A percentile compares a stretch with the other conserved stretches of the same genome.
phyloP scores from a whole-genome alignment of 2,888 invertebrate species.

The Silvanus unidentatus region DNA sequence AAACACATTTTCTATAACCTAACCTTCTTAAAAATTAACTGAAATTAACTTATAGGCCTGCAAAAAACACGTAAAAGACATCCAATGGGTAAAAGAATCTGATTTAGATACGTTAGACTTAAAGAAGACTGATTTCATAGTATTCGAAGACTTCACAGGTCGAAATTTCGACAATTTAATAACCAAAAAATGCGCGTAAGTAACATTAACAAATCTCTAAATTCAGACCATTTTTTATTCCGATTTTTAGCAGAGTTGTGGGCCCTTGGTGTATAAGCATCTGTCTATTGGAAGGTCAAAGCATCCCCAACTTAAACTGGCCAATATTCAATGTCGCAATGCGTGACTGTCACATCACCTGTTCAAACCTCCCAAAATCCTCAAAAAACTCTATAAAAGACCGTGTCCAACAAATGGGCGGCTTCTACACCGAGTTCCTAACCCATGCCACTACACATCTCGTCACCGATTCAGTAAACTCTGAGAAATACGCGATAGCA shows the following conservation, averaged over 20 bases:
- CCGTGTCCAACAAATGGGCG: slow-evolving; percentile 72
- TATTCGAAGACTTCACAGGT: slow-evolving; percentile 74
- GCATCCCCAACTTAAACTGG: slow-evolving; percentile 68
- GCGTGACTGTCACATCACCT: slow-evolving; percentile 63
- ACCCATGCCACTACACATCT: slow-evolving; percentile 71
- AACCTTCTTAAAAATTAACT: too few species aligned
- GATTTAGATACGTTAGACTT: slow-evolving; percentile 53
- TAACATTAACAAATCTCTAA: too few species aligned
- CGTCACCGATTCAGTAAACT: slow-evolving; percentile 68
- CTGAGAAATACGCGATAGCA: slow-evolving; percentile 75
- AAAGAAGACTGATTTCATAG: slow-evolving; percentile 66
- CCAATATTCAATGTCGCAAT: slow-evolving; percentile 81
- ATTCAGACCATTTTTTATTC: slow-evolving; percentile 1
- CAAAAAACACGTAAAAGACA: slow-evolving; percentile 53
- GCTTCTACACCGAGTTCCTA: slow-evolving; percentile 59
- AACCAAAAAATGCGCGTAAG: slow-evolving; percentile 64
- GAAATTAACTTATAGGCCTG: slow-evolving; percentile 26
- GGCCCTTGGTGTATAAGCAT: slow-evolving; percentile 76
- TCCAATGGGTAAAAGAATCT: slow-evolving; percentile 60
- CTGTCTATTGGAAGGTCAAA: slow-evolving; percentile 63
- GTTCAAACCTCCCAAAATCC: slow-evolving; percentile 48
- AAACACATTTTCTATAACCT: slow-evolving; percentile 29
- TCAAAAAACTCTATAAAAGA: slow-evolving; percentile 54
- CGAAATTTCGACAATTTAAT: slow-evolving; percentile 60
- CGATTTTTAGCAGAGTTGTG: slow-evolving; percentile 58